These are phyloP conservation scores for Eurypyga helias DNA, from an alignment of 2,113 vertebrate genomes.

Conservation along the genomic window DNA sequence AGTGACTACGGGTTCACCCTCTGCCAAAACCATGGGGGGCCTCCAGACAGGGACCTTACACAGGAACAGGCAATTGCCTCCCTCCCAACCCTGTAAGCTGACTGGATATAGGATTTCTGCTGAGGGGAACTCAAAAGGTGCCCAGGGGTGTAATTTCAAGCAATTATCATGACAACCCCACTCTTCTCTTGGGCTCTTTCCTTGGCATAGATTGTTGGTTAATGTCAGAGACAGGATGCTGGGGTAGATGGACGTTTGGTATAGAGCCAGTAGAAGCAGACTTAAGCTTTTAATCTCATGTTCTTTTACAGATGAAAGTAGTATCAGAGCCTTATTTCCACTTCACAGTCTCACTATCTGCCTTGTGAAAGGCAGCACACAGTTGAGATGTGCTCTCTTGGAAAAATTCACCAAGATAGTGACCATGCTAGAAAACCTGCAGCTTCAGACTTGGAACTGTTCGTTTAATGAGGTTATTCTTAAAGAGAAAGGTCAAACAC, in stretches of 20 bases:
- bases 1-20: not conserved
- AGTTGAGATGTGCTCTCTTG: not conserved
- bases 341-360: not conserved
- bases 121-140: not conserved
- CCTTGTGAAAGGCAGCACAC: not conserved
- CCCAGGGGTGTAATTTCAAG: not conserved
- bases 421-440: not conserved
- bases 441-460: not conserved
- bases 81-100: not conserved
- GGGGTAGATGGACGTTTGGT: not conserved
- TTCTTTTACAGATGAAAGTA: not conserved
- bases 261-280: not conserved
- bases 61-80: not conserved
- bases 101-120: not conserved
- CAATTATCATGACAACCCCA: not conserved
- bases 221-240: not conserved
- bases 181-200: not conserved
- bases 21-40: accelerated
- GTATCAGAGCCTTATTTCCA: not conserved
- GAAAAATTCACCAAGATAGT: not conserved
- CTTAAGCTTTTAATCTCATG: not conserved
- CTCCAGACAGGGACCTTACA: not conserved
- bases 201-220: not conserved
- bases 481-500: not conserved
- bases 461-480: not conserved